A percentile compares a stretch with the other conserved stretches of the same genome.
phyloP scores from a whole-genome alignment of 1,140 invertebrate species.

The Bombus impatiens region DNA sequence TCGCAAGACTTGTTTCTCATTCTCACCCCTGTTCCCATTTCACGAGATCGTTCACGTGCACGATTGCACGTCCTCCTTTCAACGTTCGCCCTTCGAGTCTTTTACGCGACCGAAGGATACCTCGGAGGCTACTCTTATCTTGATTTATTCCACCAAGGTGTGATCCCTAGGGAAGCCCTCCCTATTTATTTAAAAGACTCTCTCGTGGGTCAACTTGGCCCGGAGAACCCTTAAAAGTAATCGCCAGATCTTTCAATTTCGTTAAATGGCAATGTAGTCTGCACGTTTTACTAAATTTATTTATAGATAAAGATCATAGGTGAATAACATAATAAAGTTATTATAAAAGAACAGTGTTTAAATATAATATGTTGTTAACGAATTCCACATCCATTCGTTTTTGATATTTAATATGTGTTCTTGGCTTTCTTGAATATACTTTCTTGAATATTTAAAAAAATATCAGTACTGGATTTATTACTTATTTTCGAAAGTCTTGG shows the following conservation, averaged over 20 bases:
- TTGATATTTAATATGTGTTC: too few relatives aligned
- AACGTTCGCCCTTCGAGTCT: background rate
- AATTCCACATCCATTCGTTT: too few relatives aligned
- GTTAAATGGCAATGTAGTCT: background rate
- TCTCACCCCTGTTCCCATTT: slow-evolving; percentile 6
- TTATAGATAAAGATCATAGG: too few relatives aligned
- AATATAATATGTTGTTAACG: too few relatives aligned
- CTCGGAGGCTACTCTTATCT: slow-evolving; percentile 25
- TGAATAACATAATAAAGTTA: too few relatives aligned
- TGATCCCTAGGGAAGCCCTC: slow-evolving; percentile 2
- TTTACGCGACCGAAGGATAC: background rate
- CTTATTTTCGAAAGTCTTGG: too few relatives aligned
- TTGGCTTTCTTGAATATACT: too few relatives aligned
- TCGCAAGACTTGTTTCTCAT: slow-evolving; percentile 5
- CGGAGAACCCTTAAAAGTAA: background rate
- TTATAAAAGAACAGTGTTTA: too few relatives aligned
- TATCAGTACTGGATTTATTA: too few relatives aligned
- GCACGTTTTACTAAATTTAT: background rate
- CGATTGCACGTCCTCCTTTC: slow-evolving; percentile 19
- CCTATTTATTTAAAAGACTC: background rate
- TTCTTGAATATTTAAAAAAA: too few relatives aligned
- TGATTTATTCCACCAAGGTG: slow-evolving; percentile 37
- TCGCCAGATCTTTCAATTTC: slow-evolving; percentile 1
- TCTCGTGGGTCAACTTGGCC: background rate
- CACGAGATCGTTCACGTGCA: slow-evolving; percentile 47